A percentile compares a stretch with the other conserved stretches of the same genome.
phyloP scores from a whole-genome alignment of 2,797 vertebrate genomes.

The Arctocebus calabarensis region DNA sequence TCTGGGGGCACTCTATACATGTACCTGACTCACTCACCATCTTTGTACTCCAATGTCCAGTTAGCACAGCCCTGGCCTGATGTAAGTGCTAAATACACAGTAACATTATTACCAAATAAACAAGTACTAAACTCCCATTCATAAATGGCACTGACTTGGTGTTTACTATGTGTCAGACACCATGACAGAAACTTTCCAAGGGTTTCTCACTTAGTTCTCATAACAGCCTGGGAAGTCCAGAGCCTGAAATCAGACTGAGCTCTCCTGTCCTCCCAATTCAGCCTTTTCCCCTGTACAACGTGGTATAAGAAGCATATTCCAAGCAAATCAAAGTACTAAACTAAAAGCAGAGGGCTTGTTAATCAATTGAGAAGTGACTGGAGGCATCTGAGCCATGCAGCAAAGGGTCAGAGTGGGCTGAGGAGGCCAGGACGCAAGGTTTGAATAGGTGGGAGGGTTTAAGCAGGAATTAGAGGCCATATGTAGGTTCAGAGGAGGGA shows the following conservation, averaged over 20 bases:
- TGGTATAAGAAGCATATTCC: neutral
- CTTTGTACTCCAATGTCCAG: neutral
- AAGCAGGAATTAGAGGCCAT: neutral
- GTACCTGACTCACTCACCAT: neutral
- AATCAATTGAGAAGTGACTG: neutral
- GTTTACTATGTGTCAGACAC: neutral
- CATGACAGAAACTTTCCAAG: neutral
- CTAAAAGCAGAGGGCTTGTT: neutral
- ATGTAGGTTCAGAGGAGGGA: neutral
- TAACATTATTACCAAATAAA: slow-evolving; percentile 58
- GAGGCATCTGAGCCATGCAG: too few relatives aligned
- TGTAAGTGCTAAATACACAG: neutral
- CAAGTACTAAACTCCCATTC: neutral
- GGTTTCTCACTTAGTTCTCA: slow-evolving; percentile 33
- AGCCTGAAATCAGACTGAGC: neutral
- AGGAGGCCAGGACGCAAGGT: neutral
- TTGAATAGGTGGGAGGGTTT: neutral
- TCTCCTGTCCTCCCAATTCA: neutral
- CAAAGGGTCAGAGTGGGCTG: neutral
- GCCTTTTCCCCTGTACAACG: neutral
- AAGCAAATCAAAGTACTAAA: neutral
- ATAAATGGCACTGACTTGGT: neutral
- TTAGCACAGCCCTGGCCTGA: neutral
- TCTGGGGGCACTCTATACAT: neutral
- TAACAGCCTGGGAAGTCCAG: neutral